phyloP scores from a whole-genome alignment of 2,113 vertebrate genomes.

The Rissa tridactyla region DNA sequence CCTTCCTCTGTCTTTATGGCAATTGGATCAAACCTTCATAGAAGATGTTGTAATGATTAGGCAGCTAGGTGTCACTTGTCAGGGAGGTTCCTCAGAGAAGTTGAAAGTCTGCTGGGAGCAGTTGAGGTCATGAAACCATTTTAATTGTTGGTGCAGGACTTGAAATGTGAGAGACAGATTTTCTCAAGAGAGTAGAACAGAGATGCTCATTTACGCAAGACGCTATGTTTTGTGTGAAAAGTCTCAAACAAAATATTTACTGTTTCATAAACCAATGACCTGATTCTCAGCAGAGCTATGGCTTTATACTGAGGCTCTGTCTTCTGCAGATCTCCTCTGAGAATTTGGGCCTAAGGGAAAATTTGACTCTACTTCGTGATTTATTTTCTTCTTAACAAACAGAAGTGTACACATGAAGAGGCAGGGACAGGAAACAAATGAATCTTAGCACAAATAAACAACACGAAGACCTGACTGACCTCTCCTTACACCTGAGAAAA shows the following conservation, averaged over 20 bases:
- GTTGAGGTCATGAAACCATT: neutral
- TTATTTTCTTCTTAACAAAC: neutral
- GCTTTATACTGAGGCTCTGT: neutral
- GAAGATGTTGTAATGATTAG: neutral
- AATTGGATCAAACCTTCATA: neutral
- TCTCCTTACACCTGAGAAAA: neutral
- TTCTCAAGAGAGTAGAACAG: neutral
- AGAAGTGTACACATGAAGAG: neutral
- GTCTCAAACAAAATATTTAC: neutral
- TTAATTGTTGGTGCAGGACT: neutral
- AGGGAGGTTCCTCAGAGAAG: neutral
- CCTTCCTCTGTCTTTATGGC: neutral
- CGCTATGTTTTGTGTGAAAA: neutral
- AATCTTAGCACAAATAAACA: neutral
- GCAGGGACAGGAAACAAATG: neutral
- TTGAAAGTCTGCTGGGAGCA: conserved; percentile 15
- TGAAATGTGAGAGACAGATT: neutral
- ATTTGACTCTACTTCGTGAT: neutral
- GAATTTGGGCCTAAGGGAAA: neutral
- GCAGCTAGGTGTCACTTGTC: neutral
- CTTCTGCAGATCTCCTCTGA: neutral
- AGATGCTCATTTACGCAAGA: neutral
- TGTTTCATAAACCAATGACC: neutral
- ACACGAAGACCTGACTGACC: neutral
- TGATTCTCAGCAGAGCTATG: neutral